These are phyloP conservation scores for Bombus soroeensis DNA, from an alignment of 1,140 invertebrate species.

Conservation along the genomic window DNA sequence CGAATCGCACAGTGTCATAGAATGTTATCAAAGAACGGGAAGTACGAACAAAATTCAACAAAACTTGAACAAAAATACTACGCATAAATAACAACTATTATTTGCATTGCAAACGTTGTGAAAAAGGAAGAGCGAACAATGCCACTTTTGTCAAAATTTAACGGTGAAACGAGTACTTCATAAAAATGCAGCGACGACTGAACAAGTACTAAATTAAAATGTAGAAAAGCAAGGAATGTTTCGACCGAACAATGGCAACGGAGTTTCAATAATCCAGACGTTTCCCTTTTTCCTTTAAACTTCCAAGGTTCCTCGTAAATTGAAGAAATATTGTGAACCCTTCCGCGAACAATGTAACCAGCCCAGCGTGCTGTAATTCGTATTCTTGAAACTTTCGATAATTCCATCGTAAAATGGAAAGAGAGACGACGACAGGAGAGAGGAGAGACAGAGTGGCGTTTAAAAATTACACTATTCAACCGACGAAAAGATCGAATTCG, in stretches of 20 bases:
- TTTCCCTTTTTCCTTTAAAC: background rate
- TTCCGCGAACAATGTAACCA: background rate
- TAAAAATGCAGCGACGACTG: background rate
- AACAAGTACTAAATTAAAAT: background rate
- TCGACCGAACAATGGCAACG: background rate
- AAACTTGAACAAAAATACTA: too few relatives aligned
- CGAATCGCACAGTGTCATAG: too few relatives aligned
- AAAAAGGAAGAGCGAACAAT: background rate
- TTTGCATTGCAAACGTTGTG: background rate
- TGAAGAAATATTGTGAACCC: background rate
- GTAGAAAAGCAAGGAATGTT: background rate
- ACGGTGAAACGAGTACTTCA: background rate
- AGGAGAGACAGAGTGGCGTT: background rate
- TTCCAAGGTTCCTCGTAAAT: background rate
- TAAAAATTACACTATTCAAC: constrained; percentile 7
- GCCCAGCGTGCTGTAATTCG: background rate
- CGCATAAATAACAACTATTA: background rate
- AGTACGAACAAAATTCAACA: too few relatives aligned
- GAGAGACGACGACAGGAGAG: background rate
- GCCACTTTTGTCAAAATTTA: background rate
- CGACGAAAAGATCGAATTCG: constrained; percentile 5
- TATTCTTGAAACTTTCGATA: constrained; percentile 5
- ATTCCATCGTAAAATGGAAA: background rate
- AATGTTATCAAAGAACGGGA: too few relatives aligned
- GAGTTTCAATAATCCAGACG: background rate